Evolutionary conservation across 2,113 vertebrate species (phyloP).

Genomic region (Nothocercus julius): DNA sequence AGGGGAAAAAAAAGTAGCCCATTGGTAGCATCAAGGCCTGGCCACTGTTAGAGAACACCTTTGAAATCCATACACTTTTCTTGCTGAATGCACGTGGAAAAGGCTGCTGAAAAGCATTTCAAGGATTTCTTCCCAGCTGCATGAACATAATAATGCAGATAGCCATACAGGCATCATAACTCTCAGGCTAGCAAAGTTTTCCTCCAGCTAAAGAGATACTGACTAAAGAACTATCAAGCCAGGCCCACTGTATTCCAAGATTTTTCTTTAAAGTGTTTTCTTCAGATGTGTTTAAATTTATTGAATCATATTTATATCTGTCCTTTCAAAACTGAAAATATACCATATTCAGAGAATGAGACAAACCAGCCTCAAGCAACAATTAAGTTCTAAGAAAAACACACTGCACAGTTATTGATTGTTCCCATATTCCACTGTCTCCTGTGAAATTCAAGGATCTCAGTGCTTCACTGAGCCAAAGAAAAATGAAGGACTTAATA

Average conservation of each 20-base stretch:
- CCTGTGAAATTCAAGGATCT: neutral
- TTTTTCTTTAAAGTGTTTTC: neutral
- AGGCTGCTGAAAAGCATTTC: neutral
- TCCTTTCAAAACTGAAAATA: neutral
- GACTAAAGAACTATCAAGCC: neutral
- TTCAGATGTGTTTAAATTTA: neutral
- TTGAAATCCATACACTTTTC: neutral
- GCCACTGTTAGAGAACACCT: neutral
- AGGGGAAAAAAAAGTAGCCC: neutral
- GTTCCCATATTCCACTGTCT: neutral
- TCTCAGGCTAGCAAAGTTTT: neutral
- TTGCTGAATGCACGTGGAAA: neutral
- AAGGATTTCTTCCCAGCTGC: neutral
- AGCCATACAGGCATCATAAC: neutral
- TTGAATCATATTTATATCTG: neutral
- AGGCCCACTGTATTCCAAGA: neutral
- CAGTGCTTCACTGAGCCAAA: neutral
- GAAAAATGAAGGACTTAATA: neutral
- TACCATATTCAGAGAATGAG: neutral
- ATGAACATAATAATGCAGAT: neutral
- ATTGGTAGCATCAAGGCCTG: neutral
- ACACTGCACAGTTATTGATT: neutral
- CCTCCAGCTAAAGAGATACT: neutral
- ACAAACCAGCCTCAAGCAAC: neutral
- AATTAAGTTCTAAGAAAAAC: neutral